Conservation (phyloP, 1,140 invertebrate species). For the Pentalonia nigronervosa region DNA sequence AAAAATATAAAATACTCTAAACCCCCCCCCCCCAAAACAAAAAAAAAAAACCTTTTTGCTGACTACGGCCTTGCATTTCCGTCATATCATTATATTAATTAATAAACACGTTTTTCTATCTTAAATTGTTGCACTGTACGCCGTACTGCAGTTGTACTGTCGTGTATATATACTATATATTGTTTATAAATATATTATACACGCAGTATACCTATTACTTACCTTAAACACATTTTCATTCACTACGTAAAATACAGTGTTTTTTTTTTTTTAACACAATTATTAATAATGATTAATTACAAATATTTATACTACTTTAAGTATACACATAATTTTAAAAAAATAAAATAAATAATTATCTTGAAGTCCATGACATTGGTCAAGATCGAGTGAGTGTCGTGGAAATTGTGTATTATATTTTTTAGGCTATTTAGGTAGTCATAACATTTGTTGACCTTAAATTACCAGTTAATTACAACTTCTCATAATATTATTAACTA, state of each 20-base stretch:
- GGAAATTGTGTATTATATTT: background rate
- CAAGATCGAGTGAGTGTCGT: background rate
- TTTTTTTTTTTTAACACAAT: background rate
- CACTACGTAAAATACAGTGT: background rate
- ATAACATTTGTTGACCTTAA: background rate
- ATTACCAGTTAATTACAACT: background rate
- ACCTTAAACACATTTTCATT: background rate
- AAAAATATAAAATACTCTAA: too few species aligned
- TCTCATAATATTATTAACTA: background rate
- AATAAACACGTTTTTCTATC: background rate
- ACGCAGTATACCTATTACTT: background rate
- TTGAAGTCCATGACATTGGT: conserved; percentile 29
- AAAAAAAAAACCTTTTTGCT: too few species aligned
- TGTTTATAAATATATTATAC: background rate
- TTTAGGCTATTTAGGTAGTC: background rate
- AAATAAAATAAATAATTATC: background rate
- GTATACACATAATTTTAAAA: background rate
- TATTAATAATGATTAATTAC: background rate
- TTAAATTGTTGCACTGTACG: background rate
- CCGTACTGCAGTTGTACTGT: too few species aligned
- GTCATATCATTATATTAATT: background rate
- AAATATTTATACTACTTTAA: background rate
- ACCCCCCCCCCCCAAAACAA: too few species aligned
- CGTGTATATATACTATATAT: background rate
- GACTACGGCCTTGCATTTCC: too few species aligned